phyloP scores from a whole-genome alignment of 2,888 invertebrate species.

The Phlogophora meticulosa region DNA sequence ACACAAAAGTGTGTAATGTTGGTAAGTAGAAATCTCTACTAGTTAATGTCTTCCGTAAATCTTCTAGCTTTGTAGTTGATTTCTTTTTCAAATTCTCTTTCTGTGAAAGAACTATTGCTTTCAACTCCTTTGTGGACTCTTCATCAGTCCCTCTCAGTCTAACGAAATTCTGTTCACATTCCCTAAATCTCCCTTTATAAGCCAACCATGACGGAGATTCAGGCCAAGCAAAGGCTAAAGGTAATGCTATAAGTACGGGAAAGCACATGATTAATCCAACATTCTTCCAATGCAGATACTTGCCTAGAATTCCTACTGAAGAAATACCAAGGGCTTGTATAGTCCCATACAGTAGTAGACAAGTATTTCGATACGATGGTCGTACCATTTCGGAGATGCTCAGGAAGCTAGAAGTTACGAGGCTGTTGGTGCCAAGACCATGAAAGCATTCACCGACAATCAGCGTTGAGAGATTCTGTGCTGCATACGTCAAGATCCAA shows the following conservation, averaged over 20 bases:
- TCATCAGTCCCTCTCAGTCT: slow-evolving; percentile 54
- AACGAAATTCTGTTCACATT: slow-evolving; percentile 53
- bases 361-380: slow-evolving; percentile 50
- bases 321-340: slow-evolving; percentile 50
- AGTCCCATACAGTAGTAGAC: slow-evolving; percentile 44
- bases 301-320: slow-evolving; percentile 47
- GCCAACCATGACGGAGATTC: slow-evolving; percentile 64
- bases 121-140: slow-evolving; percentile 52
- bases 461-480: slow-evolving; percentile 20
- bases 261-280: slow-evolving; percentile 48
- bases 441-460: slow-evolving; percentile 59
- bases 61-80: background rate
- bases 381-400: slow-evolving; percentile 59
- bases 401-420: slow-evolving; percentile 48
- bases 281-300: slow-evolving; percentile 54
- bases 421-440: slow-evolving; percentile 56
- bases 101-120: slow-evolving; percentile 36
- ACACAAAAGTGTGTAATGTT: slow-evolving; percentile 36
- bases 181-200: slow-evolving; percentile 46
- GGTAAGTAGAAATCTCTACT: slow-evolving; percentile 54
- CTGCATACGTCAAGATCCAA: slow-evolving; percentile 49
- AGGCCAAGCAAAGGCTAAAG: slow-evolving; percentile 53
- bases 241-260: slow-evolving; percentile 44
- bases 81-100: slow-evolving; percentile 24
- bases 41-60: slow-evolving; percentile 15